Evolutionary conservation across 2,113 vertebrate species (phyloP).

Genomic region (Fulica atra): DNA sequence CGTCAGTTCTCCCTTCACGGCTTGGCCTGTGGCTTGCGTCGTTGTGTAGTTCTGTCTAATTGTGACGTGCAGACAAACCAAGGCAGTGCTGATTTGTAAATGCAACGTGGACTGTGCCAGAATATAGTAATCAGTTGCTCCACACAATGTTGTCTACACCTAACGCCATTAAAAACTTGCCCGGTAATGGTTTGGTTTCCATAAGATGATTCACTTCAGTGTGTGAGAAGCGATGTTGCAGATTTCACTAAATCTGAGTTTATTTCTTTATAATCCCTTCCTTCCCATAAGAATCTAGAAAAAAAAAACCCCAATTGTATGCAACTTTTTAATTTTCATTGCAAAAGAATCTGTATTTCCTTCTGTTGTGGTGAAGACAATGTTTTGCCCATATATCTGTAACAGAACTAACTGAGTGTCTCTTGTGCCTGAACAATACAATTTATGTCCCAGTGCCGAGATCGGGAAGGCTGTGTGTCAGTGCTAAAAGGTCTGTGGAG

Average conservation of each 20-base stretch:
- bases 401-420: neutral
- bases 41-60: conserved; percentile 46
- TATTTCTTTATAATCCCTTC: neutral
- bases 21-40: conserved; percentile 59
- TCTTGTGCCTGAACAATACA: neutral
- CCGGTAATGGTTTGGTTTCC: conserved; percentile 7
- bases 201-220: neutral
- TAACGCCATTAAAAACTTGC: conserved; percentile 14
- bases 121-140: neutral
- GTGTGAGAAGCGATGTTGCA: neutral
- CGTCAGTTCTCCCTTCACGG: conserved; percentile 22
- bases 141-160: neutral
- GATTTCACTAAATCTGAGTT: neutral
- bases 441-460: neutral
- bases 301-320: neutral
- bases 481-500: neutral
- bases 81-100: conserved; percentile 39
- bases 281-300: neutral
- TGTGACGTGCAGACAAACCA: conserved; percentile 53
- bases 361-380: neutral
- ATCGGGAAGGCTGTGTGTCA: neutral
- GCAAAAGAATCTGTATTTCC: conserved; percentile 17
- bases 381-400: neutral
- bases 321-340: neutral
- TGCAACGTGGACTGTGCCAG: neutral